Evolutionary conservation across 2,888 invertebrate genomes (phyloP).

Genomic region (Pandemis corylana): DNA sequence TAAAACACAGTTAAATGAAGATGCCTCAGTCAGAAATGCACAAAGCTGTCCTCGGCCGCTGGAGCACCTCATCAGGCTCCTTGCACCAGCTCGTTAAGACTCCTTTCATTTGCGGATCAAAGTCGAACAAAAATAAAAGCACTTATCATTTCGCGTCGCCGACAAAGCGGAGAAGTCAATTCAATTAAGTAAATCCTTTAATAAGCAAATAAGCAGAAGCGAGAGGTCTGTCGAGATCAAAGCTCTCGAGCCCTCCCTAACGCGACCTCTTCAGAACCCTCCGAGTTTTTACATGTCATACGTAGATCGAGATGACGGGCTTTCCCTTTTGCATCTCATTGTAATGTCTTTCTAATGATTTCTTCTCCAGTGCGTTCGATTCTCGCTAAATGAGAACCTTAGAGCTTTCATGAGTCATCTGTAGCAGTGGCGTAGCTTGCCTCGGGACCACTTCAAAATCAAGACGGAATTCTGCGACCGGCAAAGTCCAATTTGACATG

Average conservation of each 20-base stretch:
- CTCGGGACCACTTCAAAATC: no score
- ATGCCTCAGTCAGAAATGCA: background rate
- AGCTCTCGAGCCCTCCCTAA: conserved; percentile 49
- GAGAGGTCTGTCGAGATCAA: conserved; percentile 61
- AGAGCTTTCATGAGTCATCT: no score
- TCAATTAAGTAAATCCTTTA: conserved; percentile 66
- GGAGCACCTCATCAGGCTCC: background rate
- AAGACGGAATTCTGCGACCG: no score
- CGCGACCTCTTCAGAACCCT: conserved; percentile 33
- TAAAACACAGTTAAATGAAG: background rate
- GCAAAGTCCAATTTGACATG: no score
- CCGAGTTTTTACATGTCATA: conserved; percentile 24
- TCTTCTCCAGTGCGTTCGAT: background rate
- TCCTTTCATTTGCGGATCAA: conserved; percentile 12
- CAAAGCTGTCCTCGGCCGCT: background rate
- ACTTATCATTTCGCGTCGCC: conserved; percentile 37
- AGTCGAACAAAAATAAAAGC: conserved; percentile 34
- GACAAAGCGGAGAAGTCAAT: conserved; percentile 53
- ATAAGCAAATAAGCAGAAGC: conserved; percentile 71
- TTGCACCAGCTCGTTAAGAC: background rate
- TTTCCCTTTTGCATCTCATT: conserved; percentile 25
- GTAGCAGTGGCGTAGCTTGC: no score
- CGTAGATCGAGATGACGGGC: conserved; percentile 8
- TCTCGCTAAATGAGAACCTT: no score
- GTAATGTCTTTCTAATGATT: conserved; percentile 21